These are phyloP conservation scores for Percina caprodes DNA, from an alignment of 2,113 vertebrate species.

Conservation along the genomic window DNA sequence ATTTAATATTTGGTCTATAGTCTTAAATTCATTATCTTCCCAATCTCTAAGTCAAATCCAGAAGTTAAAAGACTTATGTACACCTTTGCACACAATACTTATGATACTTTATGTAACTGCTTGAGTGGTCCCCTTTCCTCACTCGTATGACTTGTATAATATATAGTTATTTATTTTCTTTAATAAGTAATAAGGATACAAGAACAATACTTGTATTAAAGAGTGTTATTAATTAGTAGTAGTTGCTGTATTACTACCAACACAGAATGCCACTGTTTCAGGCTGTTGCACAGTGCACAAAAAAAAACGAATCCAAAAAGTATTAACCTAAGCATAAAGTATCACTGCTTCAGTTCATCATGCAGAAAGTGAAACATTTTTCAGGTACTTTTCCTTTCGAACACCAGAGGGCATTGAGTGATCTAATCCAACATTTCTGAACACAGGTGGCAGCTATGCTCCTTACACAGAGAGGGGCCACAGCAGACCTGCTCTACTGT, in stretches of 20 bases:
- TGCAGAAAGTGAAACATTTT: not conserved
- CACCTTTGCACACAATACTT: not conserved
- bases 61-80: not conserved
- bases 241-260: not conserved
- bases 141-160: too few relatives aligned
- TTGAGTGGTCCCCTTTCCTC: not conserved
- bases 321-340: not conserved
- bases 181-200: not conserved
- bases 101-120: not conserved
- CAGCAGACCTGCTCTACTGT: not conserved
- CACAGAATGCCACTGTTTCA: not conserved
- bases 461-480: constrained; percentile 13
- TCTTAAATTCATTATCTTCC: not conserved
- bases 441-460: constrained; percentile 22
- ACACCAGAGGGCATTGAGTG: constrained; percentile 57
- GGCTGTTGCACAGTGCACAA: not conserved
- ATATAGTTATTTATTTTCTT: not conserved
- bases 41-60: not conserved
- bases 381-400: not conserved
- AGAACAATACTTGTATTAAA: not conserved
- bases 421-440: constrained; percentile 14
- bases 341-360: not conserved
- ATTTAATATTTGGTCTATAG: not conserved
- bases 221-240: not conserved
- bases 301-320: not conserved